Evolutionary conservation across 2,888 invertebrate genomes (phyloP).

Genomic region (Drosophila dives): DNA sequence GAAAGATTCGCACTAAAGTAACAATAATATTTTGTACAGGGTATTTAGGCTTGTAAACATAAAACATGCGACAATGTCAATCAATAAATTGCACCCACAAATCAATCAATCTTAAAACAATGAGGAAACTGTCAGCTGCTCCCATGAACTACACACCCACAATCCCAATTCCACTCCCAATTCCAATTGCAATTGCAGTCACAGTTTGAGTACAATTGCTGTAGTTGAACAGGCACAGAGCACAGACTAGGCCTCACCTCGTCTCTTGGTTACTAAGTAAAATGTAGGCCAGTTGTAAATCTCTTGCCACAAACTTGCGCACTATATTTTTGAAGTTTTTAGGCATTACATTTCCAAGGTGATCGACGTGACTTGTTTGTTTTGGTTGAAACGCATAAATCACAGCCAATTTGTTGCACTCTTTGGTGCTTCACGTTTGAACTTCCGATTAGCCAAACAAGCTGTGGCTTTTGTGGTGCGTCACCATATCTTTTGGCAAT

Average conservation of each 20-base stretch:
- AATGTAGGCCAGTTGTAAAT: conserved; percentile 70
- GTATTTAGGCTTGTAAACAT: neutral
- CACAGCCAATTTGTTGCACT: conserved; percentile 16
- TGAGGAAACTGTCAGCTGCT: conserved; percentile 45
- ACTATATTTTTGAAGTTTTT: conserved; percentile 44
- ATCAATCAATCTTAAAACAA: conserved; percentile 36
- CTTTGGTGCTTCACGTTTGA: conserved; percentile 13
- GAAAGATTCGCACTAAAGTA: neutral
- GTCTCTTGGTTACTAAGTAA: conserved; percentile 21
- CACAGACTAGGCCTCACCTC: conserved; percentile 19
- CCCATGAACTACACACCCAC: conserved; percentile 14
- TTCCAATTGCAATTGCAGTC: conserved; percentile 3
- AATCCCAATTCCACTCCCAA: conserved; percentile 4
- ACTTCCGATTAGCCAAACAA: conserved; percentile 17
- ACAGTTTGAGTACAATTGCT: conserved; percentile 22
- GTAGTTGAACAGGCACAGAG: conserved; percentile 29
- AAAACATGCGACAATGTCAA: conserved; percentile 13
- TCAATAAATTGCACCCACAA: conserved; percentile 39
- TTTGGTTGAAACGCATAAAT: conserved; percentile 13
- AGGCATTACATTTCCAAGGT: conserved; percentile 57
- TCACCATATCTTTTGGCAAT: conserved; percentile 11
- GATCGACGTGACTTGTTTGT: conserved; percentile 34
- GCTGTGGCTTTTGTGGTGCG: neutral
- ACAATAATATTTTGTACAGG: neutral
- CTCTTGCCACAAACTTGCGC: conserved; percentile 42